phyloP scores from a whole-genome alignment of 2,797 vertebrate genomes.

The Poecilia gillii region DNA sequence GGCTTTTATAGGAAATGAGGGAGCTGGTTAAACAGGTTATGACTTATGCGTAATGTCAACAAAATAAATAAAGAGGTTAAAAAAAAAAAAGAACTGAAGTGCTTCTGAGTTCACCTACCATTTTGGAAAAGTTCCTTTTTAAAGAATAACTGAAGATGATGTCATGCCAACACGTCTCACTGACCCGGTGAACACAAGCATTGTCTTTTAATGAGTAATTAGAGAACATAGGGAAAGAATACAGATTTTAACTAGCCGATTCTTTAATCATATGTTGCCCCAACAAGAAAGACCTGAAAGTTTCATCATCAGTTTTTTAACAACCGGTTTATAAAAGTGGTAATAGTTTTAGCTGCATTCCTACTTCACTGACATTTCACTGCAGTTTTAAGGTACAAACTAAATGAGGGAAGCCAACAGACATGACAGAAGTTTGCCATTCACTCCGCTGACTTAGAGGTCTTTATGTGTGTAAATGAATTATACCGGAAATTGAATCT shows the following conservation, averaged over 20 bases:
- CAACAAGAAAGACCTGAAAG: neutral
- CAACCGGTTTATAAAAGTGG: neutral
- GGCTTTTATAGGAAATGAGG: slow-evolving; percentile 8
- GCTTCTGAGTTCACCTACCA: neutral
- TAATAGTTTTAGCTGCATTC: neutral
- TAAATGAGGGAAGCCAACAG: neutral
- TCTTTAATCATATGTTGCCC: neutral
- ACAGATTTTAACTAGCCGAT: neutral
- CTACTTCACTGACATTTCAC: neutral
- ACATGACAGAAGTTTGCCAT: neutral
- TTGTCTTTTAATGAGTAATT: neutral
- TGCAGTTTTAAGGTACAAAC: neutral
- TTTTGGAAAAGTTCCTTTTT: neutral
- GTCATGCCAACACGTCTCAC: neutral
- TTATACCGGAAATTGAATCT: neutral
- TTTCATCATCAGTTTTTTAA: neutral
- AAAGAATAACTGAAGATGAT: neutral
- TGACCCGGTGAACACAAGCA: neutral
- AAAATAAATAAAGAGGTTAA: slow-evolving; percentile 12
- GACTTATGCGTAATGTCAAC: neutral
- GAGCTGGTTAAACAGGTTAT: slow-evolving; percentile 59
- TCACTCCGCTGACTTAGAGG: neutral
- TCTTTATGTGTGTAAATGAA: neutral
- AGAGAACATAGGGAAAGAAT: neutral
- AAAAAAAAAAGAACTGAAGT: neutral